Conservation (phyloP, 2,888 invertebrate species). For the Drosophila rellima region DNA sequence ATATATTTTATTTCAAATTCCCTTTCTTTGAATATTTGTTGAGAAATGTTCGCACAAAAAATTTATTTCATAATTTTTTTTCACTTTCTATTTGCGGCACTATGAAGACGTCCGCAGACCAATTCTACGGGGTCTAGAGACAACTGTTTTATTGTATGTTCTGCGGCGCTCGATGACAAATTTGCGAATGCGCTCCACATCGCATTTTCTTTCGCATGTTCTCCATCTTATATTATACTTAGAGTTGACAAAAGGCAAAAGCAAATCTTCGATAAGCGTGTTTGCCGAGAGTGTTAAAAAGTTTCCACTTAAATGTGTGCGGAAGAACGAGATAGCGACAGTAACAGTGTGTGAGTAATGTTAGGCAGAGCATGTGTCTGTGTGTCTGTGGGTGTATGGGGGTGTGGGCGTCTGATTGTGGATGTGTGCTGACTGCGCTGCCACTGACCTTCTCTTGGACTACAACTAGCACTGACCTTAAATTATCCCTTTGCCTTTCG, state of each 20-base stretch:
- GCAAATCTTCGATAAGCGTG: slow-evolving; percentile 70
- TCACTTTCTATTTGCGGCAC: slow-evolving; percentile 51
- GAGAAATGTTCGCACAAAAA: slow-evolving; percentile 27
- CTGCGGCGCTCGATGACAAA: slow-evolving; percentile 62
- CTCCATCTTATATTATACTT: slow-evolving; percentile 37
- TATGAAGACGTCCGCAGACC: slow-evolving; percentile 7
- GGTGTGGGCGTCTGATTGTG: slow-evolving; percentile 6
- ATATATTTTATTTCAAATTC: slow-evolving; percentile 3
- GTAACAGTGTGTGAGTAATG: slow-evolving; percentile 16
- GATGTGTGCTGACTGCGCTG: slow-evolving; percentile 30
- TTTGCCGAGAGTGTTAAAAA: slow-evolving; percentile 45
- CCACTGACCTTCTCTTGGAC: slow-evolving; percentile 55
- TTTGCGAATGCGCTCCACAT: slow-evolving; percentile 61
- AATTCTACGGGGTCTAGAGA: slow-evolving; percentile 31
- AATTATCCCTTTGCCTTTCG: slow-evolving; percentile 26
- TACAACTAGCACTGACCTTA: slow-evolving; percentile 57
- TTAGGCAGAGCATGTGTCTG: background rate
- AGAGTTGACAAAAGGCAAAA: slow-evolving; percentile 60
- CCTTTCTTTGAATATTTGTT: slow-evolving; percentile 17
- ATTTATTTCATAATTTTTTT: slow-evolving; percentile 60
- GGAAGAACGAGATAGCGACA: slow-evolving; percentile 13
- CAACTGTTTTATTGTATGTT: slow-evolving; percentile 44
- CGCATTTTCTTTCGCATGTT: slow-evolving; percentile 57
- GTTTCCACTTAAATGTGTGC: slow-evolving; percentile 15
- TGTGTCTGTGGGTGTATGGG: slow-evolving; percentile 13